Evolutionary conservation across 2,888 invertebrate genomes (phyloP), one percentile per base, ranked within the genome.

Genomic region (Prosopocoilus inquinatus): DNA sequence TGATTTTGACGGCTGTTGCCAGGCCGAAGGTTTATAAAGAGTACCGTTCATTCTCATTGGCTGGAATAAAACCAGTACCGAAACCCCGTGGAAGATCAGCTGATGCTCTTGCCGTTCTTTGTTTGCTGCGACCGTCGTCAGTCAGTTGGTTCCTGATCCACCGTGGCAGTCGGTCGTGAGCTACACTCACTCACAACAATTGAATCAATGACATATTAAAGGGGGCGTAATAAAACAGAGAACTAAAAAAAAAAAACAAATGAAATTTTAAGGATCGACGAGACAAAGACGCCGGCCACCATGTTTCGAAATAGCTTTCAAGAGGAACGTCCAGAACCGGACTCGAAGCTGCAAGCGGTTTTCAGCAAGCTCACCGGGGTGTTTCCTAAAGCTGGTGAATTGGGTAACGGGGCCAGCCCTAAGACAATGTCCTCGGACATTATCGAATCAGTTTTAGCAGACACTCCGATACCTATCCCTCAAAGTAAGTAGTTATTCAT

Each of bases 1-100:
- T 74, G 74, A 74, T 72, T 74, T 73, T 74, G 73, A 74, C 72
- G 66, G 73, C 73, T 74, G 74, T 74, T 74, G 71, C 74, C 73
- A 74, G 74, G 74, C 74, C 66, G 70, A 65, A 66, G 66, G 67
- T 68, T 68, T 65, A 64, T 66, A 66, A 68, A 67, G 65, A 61
- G 64, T 60, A 57, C 55, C 56, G 57, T 61, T 59, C 59, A 53
- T 65, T 61, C 64, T 60, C 54, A 74, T 74, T 74, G 73, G 73
- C 57, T 53, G 65, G 44, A 48, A 32, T 20, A 35, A 59, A 63
- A 61, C 66, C 62, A 59, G 60, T 62, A 55, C 59, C 38, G 48
- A 52, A 60, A 57, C 60, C 64, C 62, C 60, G 63, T 65, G 65
- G 64, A 62, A 63, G 67, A 73, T 74, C 73, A 74, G 73, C 74